Percentiles rank a stretch among this genome's conserved stretches.
Conservation (phyloP, 30 jellyfish, hydroid and myxozoan genomes). For the Turritopsis rubra region DNA sequence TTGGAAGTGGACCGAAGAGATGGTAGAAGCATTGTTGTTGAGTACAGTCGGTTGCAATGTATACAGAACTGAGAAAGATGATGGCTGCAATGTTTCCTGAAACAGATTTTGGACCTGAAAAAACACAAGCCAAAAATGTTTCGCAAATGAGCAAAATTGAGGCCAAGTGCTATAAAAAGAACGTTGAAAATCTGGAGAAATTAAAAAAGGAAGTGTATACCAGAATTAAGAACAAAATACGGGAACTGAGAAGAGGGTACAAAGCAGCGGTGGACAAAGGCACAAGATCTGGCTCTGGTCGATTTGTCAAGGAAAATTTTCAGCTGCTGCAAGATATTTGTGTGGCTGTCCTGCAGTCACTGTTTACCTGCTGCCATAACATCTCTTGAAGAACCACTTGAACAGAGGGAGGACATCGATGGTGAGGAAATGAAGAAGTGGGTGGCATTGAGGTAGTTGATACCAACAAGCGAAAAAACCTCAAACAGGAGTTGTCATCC, state of each 20-base stretch:
- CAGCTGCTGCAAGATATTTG: slow-evolving; percentile 33
- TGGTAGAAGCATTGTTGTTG: too few species aligned
- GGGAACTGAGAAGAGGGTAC: slow-evolving; percentile 26
- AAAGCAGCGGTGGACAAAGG: slow-evolving; percentile 39
- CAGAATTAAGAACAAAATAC: slow-evolving; percentile 26
- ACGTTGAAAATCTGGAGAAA: slow-evolving; percentile 30
- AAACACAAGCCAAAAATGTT: not conserved
- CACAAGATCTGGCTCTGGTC: slow-evolving; percentile 49
- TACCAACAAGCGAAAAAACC: slow-evolving; percentile 9
- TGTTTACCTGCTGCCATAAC: not conserved
- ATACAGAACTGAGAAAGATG: not conserved
- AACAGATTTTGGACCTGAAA: not conserved
- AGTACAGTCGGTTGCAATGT: not conserved
- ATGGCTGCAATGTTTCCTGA: not conserved
- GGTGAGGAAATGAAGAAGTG: not conserved
- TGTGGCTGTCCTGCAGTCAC: not conserved
- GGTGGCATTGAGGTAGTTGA: not conserved
- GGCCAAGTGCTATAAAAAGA: not conserved
- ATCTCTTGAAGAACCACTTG: not conserved
- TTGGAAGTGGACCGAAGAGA: too few species aligned
- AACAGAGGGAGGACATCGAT: not conserved
- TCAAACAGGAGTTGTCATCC: slow-evolving; percentile 28
- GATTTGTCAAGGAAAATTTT: slow-evolving; percentile 34
- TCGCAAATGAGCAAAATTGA: not conserved
- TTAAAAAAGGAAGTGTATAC: slow-evolving; percentile 31